Conservation (phyloP, 2,797 vertebrate species). For the Chelon labrosus region DNA sequence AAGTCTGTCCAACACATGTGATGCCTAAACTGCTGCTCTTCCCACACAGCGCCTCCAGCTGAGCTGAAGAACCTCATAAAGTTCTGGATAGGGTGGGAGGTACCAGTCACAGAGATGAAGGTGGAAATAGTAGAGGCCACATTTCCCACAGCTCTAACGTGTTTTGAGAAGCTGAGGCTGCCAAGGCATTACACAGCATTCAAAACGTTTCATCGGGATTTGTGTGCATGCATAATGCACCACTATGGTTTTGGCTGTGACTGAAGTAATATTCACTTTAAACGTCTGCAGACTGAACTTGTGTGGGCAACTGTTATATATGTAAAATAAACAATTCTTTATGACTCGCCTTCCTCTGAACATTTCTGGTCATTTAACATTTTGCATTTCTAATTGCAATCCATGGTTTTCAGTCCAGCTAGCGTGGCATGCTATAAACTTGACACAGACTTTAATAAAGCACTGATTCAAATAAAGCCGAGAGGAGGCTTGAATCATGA, state of each 20-base stretch:
- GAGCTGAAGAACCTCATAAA: conserved; percentile 62
- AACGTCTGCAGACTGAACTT: background rate
- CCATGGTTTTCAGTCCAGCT: background rate
- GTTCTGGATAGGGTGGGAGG: conserved; percentile 69
- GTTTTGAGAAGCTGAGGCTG: conserved; percentile 67
- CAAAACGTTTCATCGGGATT: conserved; percentile 43
- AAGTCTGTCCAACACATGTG: background rate
- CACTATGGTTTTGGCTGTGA: conserved; percentile 52
- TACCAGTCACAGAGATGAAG: conserved; percentile 58
- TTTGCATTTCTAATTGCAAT: background rate
- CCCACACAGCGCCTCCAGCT: conserved; percentile 40
- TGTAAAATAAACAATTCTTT: conserved; percentile 6
- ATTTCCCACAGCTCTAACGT: conserved; percentile 54
- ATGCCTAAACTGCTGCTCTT: background rate
- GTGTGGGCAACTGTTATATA: background rate
- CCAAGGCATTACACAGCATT: conserved; percentile 54
- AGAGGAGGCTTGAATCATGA: no score
- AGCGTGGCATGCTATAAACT: no score
- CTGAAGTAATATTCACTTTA: conserved; percentile 26
- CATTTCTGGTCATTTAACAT: no score
- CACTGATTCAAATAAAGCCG: no score
- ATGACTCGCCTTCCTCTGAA: background rate
- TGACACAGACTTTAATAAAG: no score
- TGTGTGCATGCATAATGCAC: conserved; percentile 53
- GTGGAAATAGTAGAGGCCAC: conserved; percentile 55